Conservation (phyloP, 2,113 vertebrate species). For the Percopsis transmontana region DNA sequence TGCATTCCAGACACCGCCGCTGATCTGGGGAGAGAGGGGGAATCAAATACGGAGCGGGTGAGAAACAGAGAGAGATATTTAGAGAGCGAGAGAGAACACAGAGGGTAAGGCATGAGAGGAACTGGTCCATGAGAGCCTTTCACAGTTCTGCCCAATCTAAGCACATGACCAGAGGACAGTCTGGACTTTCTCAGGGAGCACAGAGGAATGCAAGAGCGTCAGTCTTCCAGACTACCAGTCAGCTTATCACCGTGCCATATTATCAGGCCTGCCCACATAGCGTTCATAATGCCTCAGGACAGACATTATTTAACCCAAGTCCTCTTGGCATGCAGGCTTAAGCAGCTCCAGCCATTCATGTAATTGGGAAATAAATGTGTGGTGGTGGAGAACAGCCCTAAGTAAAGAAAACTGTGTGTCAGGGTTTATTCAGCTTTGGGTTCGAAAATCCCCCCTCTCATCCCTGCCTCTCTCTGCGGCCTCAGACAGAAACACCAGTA, state of each 20-base stretch:
- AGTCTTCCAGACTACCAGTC: slow-evolving; percentile 18
- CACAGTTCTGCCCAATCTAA: slow-evolving; percentile 24
- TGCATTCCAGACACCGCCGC: slow-evolving; percentile 70
- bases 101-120: slow-evolving; percentile 29
- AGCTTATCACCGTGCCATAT: slow-evolving; percentile 52
- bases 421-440: background rate
- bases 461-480: slow-evolving; percentile 17
- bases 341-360: slow-evolving; percentile 38
- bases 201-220: slow-evolving; percentile 39
- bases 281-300: slow-evolving; percentile 45
- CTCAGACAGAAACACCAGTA: slow-evolving; percentile 24
- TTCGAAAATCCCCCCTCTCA: slow-evolving; percentile 12
- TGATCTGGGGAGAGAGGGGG: slow-evolving; percentile 63
- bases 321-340: slow-evolving; percentile 46
- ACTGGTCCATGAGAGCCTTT: slow-evolving; percentile 33
- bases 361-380: slow-evolving; percentile 39
- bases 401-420: slow-evolving; percentile 12
- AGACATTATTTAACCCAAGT: slow-evolving; percentile 40
- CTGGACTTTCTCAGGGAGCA: slow-evolving; percentile 33
- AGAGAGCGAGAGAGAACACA: slow-evolving; percentile 21
- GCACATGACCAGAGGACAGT: slow-evolving; percentile 48
- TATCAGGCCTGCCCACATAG: slow-evolving; percentile 44
- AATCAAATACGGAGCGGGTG: slow-evolving; percentile 1
- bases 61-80: slow-evolving; percentile 17
- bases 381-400: slow-evolving; percentile 15